phyloP scores from a whole-genome alignment of 2,888 invertebrate genomes.

The Hypsopygia costalis region DNA sequence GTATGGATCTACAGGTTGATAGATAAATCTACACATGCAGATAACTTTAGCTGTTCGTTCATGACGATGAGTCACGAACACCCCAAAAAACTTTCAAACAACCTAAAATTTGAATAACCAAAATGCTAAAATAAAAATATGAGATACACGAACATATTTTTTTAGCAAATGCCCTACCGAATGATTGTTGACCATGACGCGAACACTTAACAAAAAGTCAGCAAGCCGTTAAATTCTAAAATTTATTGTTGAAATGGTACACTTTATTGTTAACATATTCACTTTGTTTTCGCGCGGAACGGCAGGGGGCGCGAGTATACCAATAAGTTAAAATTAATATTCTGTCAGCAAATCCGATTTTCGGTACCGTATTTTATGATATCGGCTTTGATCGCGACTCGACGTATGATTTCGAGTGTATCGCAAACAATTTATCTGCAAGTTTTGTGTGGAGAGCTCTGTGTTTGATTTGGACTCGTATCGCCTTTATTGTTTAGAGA shows the following conservation, averaged over 20 bases:
- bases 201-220: constrained; percentile 50
- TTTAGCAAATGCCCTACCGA: neutral
- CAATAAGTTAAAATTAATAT: constrained; percentile 70
- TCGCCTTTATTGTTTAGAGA: constrained; percentile 19
- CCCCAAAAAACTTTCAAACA: no score
- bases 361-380: constrained; percentile 60
- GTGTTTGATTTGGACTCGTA: constrained; percentile 42
- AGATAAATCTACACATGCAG: no score
- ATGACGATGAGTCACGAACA: no score
- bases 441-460: constrained; percentile 33
- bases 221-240: constrained; percentile 43
- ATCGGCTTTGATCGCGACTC: constrained; percentile 51
- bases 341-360: constrained; percentile 65
- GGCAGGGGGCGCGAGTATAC: constrained; percentile 45
- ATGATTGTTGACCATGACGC: constrained; percentile 25
- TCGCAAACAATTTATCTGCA: constrained; percentile 45
- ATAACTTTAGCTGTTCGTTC: no score
- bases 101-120: no score
- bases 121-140: no score
- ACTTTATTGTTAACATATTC: constrained; percentile 57
- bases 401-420: constrained; percentile 42
- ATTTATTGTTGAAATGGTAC: constrained; percentile 57
- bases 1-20: no score
- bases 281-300: constrained; percentile 52
- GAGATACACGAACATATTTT: no score